A percentile compares a stretch with the other conserved stretches of the same genome.
Evolutionary conservation across 1,140 invertebrate genomes (phyloP).

Genomic region (Ladona fulva): DNA sequence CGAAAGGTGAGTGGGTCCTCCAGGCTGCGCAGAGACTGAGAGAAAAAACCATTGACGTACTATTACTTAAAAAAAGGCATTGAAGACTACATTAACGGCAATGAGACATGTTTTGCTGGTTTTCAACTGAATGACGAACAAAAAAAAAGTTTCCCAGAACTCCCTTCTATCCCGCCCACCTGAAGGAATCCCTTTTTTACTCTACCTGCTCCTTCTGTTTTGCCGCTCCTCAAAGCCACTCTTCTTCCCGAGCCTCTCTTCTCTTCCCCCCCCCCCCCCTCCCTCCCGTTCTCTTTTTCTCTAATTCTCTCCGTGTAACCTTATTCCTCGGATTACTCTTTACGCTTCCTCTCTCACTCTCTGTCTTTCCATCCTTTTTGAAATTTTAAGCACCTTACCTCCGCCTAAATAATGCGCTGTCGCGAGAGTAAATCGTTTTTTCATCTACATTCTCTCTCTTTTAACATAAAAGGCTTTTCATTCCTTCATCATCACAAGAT

Average conservation of each 20-base stretch:
- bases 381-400: slow-evolving; percentile 7
- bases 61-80: background rate
- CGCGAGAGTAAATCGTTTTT: background rate
- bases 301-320: slow-evolving; percentile 18
- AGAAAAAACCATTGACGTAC: background rate
- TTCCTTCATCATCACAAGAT: too few species aligned
- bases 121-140: background rate
- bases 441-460: background rate
- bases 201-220: background rate
- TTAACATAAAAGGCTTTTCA: background rate
- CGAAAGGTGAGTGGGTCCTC: slow-evolving; percentile 74
- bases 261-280: slow-evolving; percentile 13
- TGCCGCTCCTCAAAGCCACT: background rate
- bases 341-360: slow-evolving; percentile 11
- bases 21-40: background rate
- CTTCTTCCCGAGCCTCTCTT: background rate
- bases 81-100: background rate
- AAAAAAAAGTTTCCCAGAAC: background rate
- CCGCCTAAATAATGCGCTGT: background rate
- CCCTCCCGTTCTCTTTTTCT: slow-evolving; percentile 19
- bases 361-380: slow-evolving; percentile 11
- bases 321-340: slow-evolving; percentile 16
- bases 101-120: background rate
- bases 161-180: background rate
- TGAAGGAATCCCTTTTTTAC: background rate